Evolutionary conservation across 2,888 invertebrate species (phyloP), one percentile per base, ranked within the genome.

Genomic region (Tenthredo amoena): DNA sequence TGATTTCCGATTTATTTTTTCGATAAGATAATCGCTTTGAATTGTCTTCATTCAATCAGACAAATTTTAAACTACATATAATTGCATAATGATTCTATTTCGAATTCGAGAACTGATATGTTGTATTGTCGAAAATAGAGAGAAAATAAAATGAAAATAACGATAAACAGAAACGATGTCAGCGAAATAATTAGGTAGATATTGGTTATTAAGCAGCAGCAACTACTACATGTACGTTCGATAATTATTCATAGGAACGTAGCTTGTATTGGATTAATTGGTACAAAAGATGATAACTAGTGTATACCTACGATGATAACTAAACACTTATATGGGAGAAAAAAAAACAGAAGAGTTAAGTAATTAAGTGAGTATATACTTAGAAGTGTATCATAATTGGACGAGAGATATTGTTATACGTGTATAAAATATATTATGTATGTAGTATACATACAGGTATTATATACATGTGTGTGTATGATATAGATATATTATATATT

Each of bases 401-500:
- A 26, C 7, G 50, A 77, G 55, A 77, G 47, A 26, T 50, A 77
- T 77, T 50, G 55, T 77, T 77, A 55, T 55, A 87, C 79, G 31
- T 37, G 76, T 84, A 86, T 85, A 86, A 26, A 62, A 72, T 72
- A 58, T 68, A 50, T 62, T n/a, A 55, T 83, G 40, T 68, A 68
- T 21, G 18, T 58, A 62, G 26, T 26, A 62, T 26, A 26, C 26
- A 62, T 15, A 26, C 26, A 31, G 26, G 21, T n/a, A 62, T 26
- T 9, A 9, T 62, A n/a, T 62, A 21, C 62, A 62, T 9, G 62
- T n/a, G 21, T n/a, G 21, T 31, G n/a, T 21, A 37, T 26, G 65
- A 58, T 58, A 31, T 50, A 47, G 10, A 76, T 76, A 87, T 76
- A 50, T 21, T 10, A 43, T 43, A 43, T 47, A 92, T 92, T 92